These are phyloP conservation scores for Limonius californicus DNA, from an alignment of 1,140 invertebrate species.

Conservation along the genomic window DNA sequence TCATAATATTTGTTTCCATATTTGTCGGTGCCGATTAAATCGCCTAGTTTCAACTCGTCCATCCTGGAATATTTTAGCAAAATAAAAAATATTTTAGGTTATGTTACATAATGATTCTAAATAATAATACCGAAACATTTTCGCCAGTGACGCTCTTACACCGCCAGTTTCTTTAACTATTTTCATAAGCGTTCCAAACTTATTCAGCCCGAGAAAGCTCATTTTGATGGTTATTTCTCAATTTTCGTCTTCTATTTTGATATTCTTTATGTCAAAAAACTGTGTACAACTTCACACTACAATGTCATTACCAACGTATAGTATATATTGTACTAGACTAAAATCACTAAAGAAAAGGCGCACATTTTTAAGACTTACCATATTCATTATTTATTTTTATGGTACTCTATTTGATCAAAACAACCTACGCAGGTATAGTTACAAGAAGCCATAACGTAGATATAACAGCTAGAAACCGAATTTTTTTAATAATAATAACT, in stretches of 20 bases:
- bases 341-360: not conserved
- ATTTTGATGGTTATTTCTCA: not conserved
- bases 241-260: too few species aligned
- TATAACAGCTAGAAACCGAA: too few species aligned
- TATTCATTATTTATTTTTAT: too few species aligned
- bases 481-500: too few species aligned
- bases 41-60: slow-evolving; percentile 84
- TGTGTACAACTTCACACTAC: not conserved
- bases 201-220: slow-evolving; percentile 63
- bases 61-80: slow-evolving; percentile 56
- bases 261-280: too few species aligned
- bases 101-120: slow-evolving; percentile 66
- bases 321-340: not conserved
- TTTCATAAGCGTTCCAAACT: slow-evolving; percentile 60
- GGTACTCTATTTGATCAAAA: too few species aligned
- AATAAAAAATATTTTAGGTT: slow-evolving; percentile 62
- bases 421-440: too few species aligned
- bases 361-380: too few species aligned
- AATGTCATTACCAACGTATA: not conserved
- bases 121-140: slow-evolving; percentile 87
- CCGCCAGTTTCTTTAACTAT: slow-evolving; percentile 78
- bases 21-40: slow-evolving; percentile 87
- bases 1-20: slow-evolving; percentile 97
- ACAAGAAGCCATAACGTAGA: too few species aligned
- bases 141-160: slow-evolving; percentile 61